Evolutionary conservation across 2,888 invertebrate species (phyloP), one percentile per base, ranked within the genome.

Genomic region (Xestia c-nigrum): DNA sequence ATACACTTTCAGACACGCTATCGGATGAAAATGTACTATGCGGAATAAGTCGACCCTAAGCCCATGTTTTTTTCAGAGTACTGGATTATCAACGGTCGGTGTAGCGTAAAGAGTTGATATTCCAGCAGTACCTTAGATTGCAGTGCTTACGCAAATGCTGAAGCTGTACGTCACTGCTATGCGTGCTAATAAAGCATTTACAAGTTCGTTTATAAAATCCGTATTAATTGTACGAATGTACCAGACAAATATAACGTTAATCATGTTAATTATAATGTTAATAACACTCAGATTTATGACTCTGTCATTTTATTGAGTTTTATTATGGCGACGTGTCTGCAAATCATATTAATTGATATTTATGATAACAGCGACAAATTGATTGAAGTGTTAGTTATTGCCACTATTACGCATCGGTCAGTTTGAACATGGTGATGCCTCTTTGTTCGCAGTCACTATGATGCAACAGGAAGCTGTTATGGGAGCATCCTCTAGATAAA

Each of bases 221-320:
- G 21, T 21, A 66, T 1, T n/a, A 50, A 68, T 50, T 57, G 65
- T 10, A 50, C 21, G 12, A 38, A 31, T 16, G 19, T 9, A 46
- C 43, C 14, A 21, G 21, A 61, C 43, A 75, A 38, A 47, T 52
- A 52, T 55, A 61, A 52, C 19, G 31, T n/a, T n/a, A n/a, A n/a
- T n/a, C n/a, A n/a, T n/a, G n/a, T n/a, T n/a, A n/a, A n/a, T n/a
- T n/a, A n/a, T n/a, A 43, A 12, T 55, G 21, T 16, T 21, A n/a
- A 46, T 43, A 43, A 47, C 14, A 72, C n/a, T n/a, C 40, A 38
- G 52, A 80, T 72, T 78, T 72, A 78, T 55, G 31, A 19, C 24
- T 40, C 47, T 55, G 61, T 78, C 47, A 66, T 70, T 70, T 63
- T 52, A 81, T 78, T 71, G 46, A 78, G 63, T 63, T 84, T 81